phyloP scores from a whole-genome alignment of 2,797 vertebrate genomes.

The Margarornis squamiger region DNA sequence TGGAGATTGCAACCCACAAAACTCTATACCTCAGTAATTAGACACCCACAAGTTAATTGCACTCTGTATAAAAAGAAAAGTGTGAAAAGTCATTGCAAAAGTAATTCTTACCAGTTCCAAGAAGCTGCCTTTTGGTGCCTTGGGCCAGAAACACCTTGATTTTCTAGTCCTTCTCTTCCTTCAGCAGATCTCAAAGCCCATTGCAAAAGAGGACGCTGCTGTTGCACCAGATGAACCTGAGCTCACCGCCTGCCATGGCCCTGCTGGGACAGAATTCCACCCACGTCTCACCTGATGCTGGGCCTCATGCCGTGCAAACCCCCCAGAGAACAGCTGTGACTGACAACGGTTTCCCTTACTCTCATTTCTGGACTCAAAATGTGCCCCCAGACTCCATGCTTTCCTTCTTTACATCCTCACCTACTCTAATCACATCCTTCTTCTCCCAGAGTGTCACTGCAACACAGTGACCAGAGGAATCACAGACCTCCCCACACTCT shows the following conservation, averaged over 20 bases:
- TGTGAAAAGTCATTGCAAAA: conserved; percentile 23
- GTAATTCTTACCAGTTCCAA: neutral
- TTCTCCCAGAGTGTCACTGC: neutral
- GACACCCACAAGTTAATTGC: conserved; percentile 28
- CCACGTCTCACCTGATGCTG: neutral
- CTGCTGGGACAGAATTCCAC: neutral
- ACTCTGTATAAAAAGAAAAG: neutral
- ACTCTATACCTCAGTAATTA: conserved; percentile 31
- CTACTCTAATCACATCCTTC: neutral
- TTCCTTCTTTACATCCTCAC: neutral
- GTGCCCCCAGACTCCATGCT: neutral
- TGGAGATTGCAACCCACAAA: neutral
- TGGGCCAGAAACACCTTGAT: neutral
- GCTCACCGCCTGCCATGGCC: neutral
- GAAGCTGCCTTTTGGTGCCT: neutral
- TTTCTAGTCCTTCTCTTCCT: neutral
- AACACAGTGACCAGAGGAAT: neutral
- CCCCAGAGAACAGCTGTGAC: neutral
- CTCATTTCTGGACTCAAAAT: neutral
- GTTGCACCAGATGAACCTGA: neutral
- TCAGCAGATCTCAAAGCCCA: neutral
- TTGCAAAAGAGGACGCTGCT: neutral
- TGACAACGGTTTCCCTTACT: neutral
- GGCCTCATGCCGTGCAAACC: neutral
- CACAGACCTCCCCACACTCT: neutral